Conservation (phyloP, 2,797 vertebrate genomes). For the Parauchenoglanis punctatus region DNA sequence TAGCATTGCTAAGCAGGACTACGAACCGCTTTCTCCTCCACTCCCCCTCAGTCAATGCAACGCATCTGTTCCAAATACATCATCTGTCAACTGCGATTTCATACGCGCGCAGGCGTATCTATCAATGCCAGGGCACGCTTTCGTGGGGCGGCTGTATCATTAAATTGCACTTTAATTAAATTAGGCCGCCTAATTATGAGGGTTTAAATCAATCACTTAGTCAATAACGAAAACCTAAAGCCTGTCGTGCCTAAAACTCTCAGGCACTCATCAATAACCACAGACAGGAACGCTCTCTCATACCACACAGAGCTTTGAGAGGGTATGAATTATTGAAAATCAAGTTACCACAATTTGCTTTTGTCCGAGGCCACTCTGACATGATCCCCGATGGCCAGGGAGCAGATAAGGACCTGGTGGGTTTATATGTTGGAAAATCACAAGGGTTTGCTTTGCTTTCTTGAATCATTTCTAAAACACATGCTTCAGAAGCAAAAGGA, state of each 20-base stretch:
- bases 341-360: slow-evolving; percentile 71
- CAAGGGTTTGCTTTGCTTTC: slow-evolving; percentile 1
- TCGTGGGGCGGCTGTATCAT: slow-evolving; percentile 75
- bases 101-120: slow-evolving; percentile 73
- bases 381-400: slow-evolving; percentile 49
- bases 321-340: slow-evolving; percentile 71
- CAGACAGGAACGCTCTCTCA: slow-evolving; percentile 61
- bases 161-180: slow-evolving; percentile 84
- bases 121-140: slow-evolving; percentile 78
- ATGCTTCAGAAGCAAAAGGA: neutral
- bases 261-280: slow-evolving; percentile 76
- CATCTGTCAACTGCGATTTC: slow-evolving; percentile 73
- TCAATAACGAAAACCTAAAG: slow-evolving; percentile 77
- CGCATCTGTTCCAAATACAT: slow-evolving; percentile 67
- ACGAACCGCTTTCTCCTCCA: slow-evolving; percentile 45
- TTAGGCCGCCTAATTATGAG: slow-evolving; percentile 81
- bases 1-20: slow-evolving; percentile 34
- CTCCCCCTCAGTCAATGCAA: slow-evolving; percentile 47
- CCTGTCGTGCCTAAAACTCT: slow-evolving; percentile 62
- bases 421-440: slow-evolving; percentile 13
- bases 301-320: slow-evolving; percentile 69
- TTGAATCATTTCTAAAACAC: slow-evolving; percentile 14
- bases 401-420: slow-evolving; percentile 16
- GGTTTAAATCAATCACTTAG: slow-evolving; percentile 81
- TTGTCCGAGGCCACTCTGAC: slow-evolving; percentile 63